Percentiles rank a stretch among this genome's conserved stretches.
Conservation (phyloP, 2,888 invertebrate genomes). For the Ophion slaviceki region DNA sequence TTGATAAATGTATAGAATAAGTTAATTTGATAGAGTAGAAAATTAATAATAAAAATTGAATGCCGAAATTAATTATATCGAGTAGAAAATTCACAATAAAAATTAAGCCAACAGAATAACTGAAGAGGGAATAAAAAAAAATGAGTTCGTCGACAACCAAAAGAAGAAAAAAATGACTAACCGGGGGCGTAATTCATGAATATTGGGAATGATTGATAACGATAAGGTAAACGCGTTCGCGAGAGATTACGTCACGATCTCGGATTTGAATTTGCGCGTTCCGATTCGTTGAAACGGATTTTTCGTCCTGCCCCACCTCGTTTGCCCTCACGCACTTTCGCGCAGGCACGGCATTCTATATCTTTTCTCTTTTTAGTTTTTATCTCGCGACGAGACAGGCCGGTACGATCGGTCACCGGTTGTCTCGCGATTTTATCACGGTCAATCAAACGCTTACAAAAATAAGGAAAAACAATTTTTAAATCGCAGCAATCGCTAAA, state of each 20-base stretch:
- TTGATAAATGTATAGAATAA: no score
- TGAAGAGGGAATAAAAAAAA: background rate
- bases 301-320: background rate
- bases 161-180: background rate
- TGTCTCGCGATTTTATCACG: background rate
- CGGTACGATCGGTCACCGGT: conserved; percentile 13
- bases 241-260: conserved; percentile 12
- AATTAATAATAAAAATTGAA: no score
- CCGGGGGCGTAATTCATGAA: background rate
- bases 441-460: no score
- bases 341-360: background rate
- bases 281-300: background rate
- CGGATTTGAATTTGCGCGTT: background rate
- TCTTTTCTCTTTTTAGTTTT: background rate
- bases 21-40: no score
- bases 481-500: no score
- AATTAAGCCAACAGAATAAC: background rate
- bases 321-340: background rate
- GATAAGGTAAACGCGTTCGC: conserved; percentile 5
- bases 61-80: no score
- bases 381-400: conserved; percentile 20
- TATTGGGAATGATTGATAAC: background rate
- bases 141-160: background rate
- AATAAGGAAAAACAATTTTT: no score
- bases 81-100: background rate